Conservation (phyloP, 2,797 vertebrate species). For the Labeo calbasu region DNA sequence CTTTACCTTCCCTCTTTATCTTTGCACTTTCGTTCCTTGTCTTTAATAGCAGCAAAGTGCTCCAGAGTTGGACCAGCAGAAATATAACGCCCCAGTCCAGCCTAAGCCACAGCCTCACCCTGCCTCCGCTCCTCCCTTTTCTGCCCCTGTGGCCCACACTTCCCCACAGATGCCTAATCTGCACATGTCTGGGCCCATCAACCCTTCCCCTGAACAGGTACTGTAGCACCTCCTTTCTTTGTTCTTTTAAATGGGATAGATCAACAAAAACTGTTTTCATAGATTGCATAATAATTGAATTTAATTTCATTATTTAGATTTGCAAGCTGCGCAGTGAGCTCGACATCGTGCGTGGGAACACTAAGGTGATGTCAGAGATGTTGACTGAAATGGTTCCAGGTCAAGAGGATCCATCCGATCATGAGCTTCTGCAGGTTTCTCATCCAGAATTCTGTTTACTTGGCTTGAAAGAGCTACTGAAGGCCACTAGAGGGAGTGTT, state of each 20-base stretch:
- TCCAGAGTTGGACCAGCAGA: constrained; percentile 88
- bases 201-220: constrained; percentile 95
- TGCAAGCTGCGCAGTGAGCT: constrained; percentile 92
- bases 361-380: constrained; percentile 99
- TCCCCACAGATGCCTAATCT: constrained; percentile 82
- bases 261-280: neutral
- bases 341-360: constrained; percentile 95
- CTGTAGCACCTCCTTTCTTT: neutral
- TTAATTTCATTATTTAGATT: constrained; percentile 75
- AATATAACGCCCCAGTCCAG: constrained; percentile 78
- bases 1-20: constrained; percentile 18
- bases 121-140: constrained; percentile 68
- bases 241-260: neutral
- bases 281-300: neutral
- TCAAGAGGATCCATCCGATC: constrained; percentile 94
- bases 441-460: neutral
- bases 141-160: constrained; percentile 77
- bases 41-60: constrained; percentile 64
- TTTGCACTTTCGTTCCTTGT: constrained; percentile 27
- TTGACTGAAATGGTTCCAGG: constrained; percentile 96
- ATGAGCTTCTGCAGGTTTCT: constrained; percentile 90
- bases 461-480: neutral
- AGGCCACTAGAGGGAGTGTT: constrained; percentile 49
- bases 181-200: constrained; percentile 86
- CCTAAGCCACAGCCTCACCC: constrained; percentile 73